These are phyloP conservation scores for Galerucella calmariensis DNA, from an alignment of 2,888 invertebrate genomes.

Conservation along the genomic window DNA sequence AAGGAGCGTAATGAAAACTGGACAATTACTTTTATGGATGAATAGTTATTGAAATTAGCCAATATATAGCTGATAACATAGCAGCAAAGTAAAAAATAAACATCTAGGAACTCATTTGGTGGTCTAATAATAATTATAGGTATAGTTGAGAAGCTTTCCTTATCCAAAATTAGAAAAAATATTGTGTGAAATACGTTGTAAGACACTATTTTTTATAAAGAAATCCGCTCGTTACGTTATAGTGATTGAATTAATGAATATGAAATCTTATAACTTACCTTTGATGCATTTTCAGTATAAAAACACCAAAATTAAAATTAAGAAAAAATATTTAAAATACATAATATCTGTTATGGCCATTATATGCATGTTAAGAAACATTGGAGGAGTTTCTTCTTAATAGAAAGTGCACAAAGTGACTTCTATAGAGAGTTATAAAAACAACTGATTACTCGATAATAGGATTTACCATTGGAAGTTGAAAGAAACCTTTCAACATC, in stretches of 20 bases:
- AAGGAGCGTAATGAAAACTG: too few species aligned
- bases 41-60: too few species aligned
- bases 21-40: too few species aligned
- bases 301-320: conserved; percentile 50
- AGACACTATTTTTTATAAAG: too few species aligned
- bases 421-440: background rate
- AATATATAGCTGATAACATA: too few species aligned
- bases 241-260: background rate
- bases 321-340: conserved; percentile 51
- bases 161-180: too few species aligned
- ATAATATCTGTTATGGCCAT: conserved; percentile 51
- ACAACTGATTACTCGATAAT: conserved; percentile 4
- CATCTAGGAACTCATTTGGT: too few species aligned
- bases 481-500: conserved; percentile 9
- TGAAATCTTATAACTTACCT: background rate
- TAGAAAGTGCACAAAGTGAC: background rate
- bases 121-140: too few species aligned
- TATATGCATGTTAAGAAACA: conserved; percentile 49
- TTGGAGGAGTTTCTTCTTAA: conserved; percentile 18
- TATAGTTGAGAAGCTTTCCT: too few species aligned
- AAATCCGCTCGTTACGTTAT: too few species aligned
- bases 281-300: conserved; percentile 37
- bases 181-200: too few species aligned
- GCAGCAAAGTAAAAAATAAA: too few species aligned
- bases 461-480: conserved; percentile 9